Conservation (phyloP, 2,113 vertebrate species). For the Sclerurus mexicanus region DNA sequence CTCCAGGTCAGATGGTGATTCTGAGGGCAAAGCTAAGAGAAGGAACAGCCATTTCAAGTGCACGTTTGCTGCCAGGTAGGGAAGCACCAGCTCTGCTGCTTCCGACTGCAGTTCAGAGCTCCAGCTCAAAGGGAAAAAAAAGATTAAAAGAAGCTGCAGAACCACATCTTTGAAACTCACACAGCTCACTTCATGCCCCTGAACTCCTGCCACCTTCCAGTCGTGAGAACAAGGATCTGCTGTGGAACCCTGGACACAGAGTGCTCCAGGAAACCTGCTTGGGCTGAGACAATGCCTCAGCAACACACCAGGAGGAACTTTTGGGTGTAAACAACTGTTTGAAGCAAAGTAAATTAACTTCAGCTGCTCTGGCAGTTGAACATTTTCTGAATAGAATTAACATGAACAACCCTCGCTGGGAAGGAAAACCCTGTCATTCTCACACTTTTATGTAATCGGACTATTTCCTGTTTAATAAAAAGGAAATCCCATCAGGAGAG, state of each 20-base stretch:
- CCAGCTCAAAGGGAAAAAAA: background rate
- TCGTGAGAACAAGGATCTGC: background rate
- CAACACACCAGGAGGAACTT: conserved; percentile 6
- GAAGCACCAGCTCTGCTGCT: background rate
- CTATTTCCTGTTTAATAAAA: conserved; percentile 62
- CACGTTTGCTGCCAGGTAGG: background rate
- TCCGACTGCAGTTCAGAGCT: background rate
- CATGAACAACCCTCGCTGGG: conserved; percentile 16
- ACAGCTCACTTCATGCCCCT: background rate
- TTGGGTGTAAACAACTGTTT: conserved; percentile 38
- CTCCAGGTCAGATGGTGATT: background rate
- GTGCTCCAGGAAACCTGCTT: background rate
- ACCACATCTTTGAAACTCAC: background rate
- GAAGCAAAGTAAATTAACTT: conserved; percentile 40
- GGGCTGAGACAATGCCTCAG: background rate
- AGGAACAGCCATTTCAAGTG: background rate
- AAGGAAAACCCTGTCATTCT: conserved; percentile 64
- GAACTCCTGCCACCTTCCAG: conserved; percentile 7
- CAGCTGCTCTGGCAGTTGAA: conserved; percentile 26
- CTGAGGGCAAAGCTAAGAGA: background rate
- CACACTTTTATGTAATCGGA: conserved; percentile 61
- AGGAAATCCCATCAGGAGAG: conserved; percentile 61
- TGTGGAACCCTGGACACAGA: background rate
- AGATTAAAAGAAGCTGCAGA: background rate
- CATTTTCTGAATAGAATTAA: conserved; percentile 37